Evolutionary conservation across 2,797 vertebrate species (phyloP).

Genomic region (Ibycter americanus): DNA sequence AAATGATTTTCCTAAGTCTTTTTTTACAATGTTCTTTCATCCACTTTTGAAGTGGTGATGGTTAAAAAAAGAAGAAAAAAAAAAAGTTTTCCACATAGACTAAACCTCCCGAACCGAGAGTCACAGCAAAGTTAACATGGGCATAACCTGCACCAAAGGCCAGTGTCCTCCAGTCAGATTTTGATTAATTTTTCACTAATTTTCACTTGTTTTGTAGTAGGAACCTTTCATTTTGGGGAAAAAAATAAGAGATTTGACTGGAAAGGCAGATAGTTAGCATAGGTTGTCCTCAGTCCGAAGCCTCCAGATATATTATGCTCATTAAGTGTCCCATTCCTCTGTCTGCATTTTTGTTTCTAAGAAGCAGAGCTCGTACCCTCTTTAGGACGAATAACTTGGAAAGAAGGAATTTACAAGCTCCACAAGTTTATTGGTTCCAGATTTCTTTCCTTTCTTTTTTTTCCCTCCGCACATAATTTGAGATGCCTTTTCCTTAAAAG

Average conservation of each 20-base stretch:
- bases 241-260: background rate
- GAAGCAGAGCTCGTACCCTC: constrained; percentile 35
- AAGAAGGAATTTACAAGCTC: constrained; percentile 69
- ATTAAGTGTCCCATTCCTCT: constrained; percentile 55
- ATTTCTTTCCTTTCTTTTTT: constrained; percentile 39
- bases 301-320: constrained; percentile 48
- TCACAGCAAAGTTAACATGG: background rate
- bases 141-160: background rate
- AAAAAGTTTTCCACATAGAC: background rate
- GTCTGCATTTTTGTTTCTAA: constrained; percentile 64
- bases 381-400: constrained; percentile 55
- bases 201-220: background rate
- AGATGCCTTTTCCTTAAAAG: constrained; percentile 53
- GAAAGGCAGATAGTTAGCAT: background rate
- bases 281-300: background rate
- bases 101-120: background rate
- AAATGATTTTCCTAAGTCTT: constrained; percentile 18
- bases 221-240: background rate
- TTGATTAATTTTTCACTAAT: background rate
- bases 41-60: constrained; percentile 21
- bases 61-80: background rate
- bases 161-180: background rate
- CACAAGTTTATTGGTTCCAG: constrained; percentile 67
- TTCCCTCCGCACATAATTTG: background rate
- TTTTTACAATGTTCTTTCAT: constrained; percentile 21